A percentile compares a stretch with the other conserved stretches of the same genome.
phyloP scores from a whole-genome alignment of 2,888 invertebrate species.

The Parascotia fuliginaria region DNA sequence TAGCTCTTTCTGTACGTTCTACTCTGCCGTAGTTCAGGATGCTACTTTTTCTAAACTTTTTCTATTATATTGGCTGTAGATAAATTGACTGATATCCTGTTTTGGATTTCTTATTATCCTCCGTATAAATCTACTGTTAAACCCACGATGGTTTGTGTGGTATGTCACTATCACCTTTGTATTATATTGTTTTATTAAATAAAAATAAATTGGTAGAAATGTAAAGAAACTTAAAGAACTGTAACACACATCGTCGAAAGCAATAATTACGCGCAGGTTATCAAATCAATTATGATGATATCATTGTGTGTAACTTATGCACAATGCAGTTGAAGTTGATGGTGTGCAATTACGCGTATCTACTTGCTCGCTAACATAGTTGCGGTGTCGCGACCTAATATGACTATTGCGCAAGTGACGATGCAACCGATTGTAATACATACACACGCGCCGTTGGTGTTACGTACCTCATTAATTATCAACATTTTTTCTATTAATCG shows the following conservation, averaged over 20 bases:
- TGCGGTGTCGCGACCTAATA: conserved; percentile 48
- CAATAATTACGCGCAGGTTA: conserved; percentile 10
- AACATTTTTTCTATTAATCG: conserved; percentile 19
- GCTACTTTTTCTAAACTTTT: no score
- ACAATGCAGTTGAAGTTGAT: conserved; percentile 38
- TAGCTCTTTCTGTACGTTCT: no score
- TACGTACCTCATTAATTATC: conserved; percentile 31
- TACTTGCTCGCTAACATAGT: conserved; percentile 17
- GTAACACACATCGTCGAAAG: background rate
- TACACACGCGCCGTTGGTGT: conserved; percentile 3
- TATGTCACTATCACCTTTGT: no score
- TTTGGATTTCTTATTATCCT: no score
- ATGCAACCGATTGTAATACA: conserved; percentile 44
- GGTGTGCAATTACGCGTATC: conserved; percentile 34
- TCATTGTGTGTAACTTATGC: conserved; percentile 20
- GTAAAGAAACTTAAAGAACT: background rate
- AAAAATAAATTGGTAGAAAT: no score
- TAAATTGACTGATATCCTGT: no score
- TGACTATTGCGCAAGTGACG: conserved; percentile 36
- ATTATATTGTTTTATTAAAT: no score
- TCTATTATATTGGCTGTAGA: no score
- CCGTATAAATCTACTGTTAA: no score
- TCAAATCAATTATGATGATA: conserved; percentile 14
- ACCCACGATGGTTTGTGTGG: no score
- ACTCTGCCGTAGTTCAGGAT: no score